Evolutionary conservation across 2,888 invertebrate genomes (phyloP).

Genomic region (Pachymerium ferrugineum): DNA sequence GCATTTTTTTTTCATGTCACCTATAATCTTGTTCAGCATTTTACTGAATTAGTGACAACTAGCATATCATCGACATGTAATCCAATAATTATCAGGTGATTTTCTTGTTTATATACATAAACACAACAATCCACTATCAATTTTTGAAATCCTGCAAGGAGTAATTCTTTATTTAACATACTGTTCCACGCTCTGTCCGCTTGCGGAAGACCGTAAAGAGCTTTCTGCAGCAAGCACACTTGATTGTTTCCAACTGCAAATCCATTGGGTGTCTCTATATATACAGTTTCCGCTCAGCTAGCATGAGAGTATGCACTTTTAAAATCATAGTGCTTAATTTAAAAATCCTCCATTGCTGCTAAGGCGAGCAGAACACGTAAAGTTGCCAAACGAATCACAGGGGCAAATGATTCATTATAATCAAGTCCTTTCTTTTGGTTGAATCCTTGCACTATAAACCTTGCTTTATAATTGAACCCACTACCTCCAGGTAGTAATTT

Average conservation of each 20-base stretch:
- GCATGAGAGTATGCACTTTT: too few species aligned
- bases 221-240: background rate
- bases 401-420: background rate
- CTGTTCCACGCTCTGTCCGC: background rate
- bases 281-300: background rate
- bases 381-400: background rate
- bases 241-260: background rate
- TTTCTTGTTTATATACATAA: background rate
- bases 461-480: background rate
- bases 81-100: background rate
- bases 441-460: background rate
- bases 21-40: background rate
- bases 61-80: background rate
- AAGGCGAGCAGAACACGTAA: background rate
- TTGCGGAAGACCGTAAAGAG: background rate
- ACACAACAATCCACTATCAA: background rate
- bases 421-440: background rate
- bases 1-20: background rate
- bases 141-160: background rate
- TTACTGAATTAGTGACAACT: background rate
- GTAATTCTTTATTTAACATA: background rate
- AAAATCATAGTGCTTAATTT: background rate
- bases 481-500: background rate
- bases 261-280: background rate
- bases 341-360: background rate